These are phyloP conservation scores for Porphyrio hochstetteri DNA, from an alignment of 2,113 vertebrate genomes.

Conservation along the genomic window DNA sequence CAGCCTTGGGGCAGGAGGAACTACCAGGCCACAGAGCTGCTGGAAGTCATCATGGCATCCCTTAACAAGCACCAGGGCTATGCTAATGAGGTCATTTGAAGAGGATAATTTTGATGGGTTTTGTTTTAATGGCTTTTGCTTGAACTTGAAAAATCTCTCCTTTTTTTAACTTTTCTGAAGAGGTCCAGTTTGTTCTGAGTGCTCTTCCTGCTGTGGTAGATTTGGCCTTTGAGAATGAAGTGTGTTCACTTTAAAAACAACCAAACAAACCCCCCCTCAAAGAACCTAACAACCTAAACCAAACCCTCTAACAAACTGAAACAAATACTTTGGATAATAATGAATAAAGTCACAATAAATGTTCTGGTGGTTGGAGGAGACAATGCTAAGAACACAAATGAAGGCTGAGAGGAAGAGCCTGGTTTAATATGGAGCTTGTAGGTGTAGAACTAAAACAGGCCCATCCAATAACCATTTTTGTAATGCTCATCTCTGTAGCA, in stretches of 20 bases:
- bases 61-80: neutral
- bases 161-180: neutral
- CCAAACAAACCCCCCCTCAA: too few relatives aligned
- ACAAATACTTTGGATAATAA: neutral
- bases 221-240: neutral
- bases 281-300: neutral
- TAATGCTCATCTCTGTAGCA: neutral
- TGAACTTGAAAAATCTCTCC: neutral
- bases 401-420: neutral
- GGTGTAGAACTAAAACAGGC: neutral
- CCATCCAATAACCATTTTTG: neutral
- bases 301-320: neutral
- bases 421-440: neutral
- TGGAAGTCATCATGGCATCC: neutral
- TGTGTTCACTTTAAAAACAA: neutral
- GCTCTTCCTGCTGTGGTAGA: neutral
- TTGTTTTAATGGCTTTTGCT: neutral
- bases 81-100: neutral
- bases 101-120: neutral
- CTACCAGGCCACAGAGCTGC: neutral
- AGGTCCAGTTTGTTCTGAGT: neutral
- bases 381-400: neutral
- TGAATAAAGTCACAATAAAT: neutral
- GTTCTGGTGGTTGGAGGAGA: neutral
- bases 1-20: neutral